These are phyloP conservation scores for Elysia chlorotica DNA, from an alignment of 1,140 invertebrate species.

Conservation along the genomic window DNA sequence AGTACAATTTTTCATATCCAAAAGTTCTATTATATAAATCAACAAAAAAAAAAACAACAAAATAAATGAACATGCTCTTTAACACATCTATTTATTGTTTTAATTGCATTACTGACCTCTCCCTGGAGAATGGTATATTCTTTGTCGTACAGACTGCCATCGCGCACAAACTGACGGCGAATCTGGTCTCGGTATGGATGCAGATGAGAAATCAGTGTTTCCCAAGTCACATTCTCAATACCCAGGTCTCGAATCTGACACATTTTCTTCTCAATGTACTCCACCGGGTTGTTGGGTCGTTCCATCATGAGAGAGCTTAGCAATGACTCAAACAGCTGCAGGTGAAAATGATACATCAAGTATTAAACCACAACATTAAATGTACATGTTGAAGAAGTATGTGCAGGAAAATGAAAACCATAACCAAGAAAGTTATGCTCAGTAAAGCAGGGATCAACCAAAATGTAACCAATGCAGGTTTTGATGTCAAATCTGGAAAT, in stretches of 20 bases:
- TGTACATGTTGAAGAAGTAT: no score
- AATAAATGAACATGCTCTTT: not conserved
- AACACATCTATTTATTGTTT: not conserved
- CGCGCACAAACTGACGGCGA: constrained; percentile 38
- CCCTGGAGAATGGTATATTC: constrained; percentile 42
- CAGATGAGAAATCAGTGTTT: constrained; percentile 54
- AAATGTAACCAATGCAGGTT: no score
- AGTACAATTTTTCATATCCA: not conserved
- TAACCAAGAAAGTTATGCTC: no score
- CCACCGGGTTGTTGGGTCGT: constrained; percentile 54
- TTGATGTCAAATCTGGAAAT: no score
- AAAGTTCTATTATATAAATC: no score
- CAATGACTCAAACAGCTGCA: constrained; percentile 58
- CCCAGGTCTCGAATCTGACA: constrained; percentile 48
- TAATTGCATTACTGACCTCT: not conserved
- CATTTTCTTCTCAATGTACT: constrained; percentile 54
- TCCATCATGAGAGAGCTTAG: constrained; percentile 56
- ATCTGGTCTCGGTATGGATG: constrained; percentile 54
- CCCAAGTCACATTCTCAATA: constrained; percentile 57
- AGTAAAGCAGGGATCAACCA: no score
- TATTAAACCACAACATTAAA: no score
- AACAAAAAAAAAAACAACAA: not conserved
- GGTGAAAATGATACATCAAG: no score
- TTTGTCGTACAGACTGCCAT: constrained; percentile 54
- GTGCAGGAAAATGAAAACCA: no score